phyloP scores from a whole-genome alignment of 2,797 vertebrate species.

The Australoheros facetus region DNA sequence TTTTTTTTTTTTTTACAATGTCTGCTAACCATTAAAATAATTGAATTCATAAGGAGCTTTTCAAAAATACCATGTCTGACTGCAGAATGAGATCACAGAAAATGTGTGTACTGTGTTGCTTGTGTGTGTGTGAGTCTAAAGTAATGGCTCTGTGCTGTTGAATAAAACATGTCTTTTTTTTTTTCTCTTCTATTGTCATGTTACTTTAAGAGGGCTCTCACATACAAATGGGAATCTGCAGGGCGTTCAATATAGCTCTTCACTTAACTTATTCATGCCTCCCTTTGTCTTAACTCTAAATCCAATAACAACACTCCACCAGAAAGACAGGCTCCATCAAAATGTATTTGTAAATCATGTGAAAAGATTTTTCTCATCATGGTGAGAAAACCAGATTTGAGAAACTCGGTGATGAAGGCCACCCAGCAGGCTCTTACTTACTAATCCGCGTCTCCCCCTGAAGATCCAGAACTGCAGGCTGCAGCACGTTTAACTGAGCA shows the following conservation, averaged over 20 bases:
- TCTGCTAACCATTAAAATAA: not conserved
- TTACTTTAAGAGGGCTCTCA: slow-evolving; percentile 36
- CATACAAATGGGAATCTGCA: not conserved
- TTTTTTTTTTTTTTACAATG: not conserved
- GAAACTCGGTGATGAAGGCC: slow-evolving; percentile 44
- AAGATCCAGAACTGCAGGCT: slow-evolving; percentile 4
- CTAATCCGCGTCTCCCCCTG: slow-evolving; percentile 3
- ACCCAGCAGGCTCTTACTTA: slow-evolving; percentile 26
- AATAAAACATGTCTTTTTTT: slow-evolving; percentile 68
- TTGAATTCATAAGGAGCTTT: slow-evolving; percentile 4
- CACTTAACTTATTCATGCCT: slow-evolving; percentile 34
- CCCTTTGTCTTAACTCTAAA: slow-evolving; percentile 54
- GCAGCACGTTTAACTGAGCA: not conserved
- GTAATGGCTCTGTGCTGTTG: slow-evolving; percentile 39
- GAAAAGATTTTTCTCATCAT: slow-evolving; percentile 31
- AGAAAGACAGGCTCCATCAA: slow-evolving; percentile 21
- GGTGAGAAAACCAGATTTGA: slow-evolving; percentile 30
- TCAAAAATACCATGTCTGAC: not conserved
- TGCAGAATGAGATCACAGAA: slow-evolving; percentile 7
- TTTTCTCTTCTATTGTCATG: slow-evolving; percentile 36
- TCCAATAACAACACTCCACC: slow-evolving; percentile 18
- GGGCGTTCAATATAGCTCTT: slow-evolving; percentile 3
- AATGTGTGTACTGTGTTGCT: not conserved
- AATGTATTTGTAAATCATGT: slow-evolving; percentile 29
- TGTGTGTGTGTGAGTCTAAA: slow-evolving; percentile 7